Base-by-base conservation (phyloP, 2,113 vertebrate genomes). In the Scatophagus argus region DNA sequence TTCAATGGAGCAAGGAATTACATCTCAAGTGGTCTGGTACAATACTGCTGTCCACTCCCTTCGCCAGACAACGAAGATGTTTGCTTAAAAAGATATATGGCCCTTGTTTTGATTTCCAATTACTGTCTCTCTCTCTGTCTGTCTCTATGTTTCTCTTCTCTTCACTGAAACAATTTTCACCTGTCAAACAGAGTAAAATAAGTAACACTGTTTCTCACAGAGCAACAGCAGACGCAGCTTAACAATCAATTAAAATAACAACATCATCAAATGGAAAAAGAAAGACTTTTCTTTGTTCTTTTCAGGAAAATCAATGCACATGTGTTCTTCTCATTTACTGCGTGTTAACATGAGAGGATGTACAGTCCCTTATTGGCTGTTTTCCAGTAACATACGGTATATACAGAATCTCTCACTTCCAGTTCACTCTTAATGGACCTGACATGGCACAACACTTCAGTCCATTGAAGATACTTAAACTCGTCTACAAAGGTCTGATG, bases 1-100 rank as follows among this genome's bases (percentile, higher is more conserved):
- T 89, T 90, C 90, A 92, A 19, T 83, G 83, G 87, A 92, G 91
- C 91, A 91, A 76, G 80, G 91, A 91, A 93, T 93, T 92, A 90
- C 89, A 89, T 90, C 88, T 93, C 87, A 89, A 91, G 85, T 93
- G 84, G 84, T 79, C 79, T 83, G 85, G 88, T 87, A 91, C 88
- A 84, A 87, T 88, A 85, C 81, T 34, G 88, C 88, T 81, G 91
- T 89, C 91, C 88, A 79, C 77, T 83, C 74, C 56, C 47, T 55
- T 63, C 27, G 3, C 60, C 74, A 80, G 73, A 77, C 80, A 65
- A 74, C 31, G 8, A 77, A 73, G 72, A 83, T 79, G 82, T 85
- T 86, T 85, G 68, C 77, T 44, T 75, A 82, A 74, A 87, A 88
- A 84, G 59, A 84, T 63, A 82, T 71, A 77, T 38, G 29, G 70